A percentile compares a stretch with the other conserved stretches of the same genome.
Conservation (phyloP, 2,797 vertebrate genomes). For the Enteromius unitaeniatus region DNA sequence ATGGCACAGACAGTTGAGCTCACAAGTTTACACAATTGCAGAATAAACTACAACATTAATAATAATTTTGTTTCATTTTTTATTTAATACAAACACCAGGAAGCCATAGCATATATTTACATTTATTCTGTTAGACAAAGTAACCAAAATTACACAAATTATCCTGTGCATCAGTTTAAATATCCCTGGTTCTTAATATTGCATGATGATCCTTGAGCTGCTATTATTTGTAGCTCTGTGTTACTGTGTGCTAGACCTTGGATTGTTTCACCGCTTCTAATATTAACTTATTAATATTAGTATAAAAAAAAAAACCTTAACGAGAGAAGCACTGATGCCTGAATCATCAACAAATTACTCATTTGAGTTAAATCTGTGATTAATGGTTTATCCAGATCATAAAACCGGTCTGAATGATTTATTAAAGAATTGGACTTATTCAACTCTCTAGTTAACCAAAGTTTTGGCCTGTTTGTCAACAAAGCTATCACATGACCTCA, state of each 20-base stretch:
- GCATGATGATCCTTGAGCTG: neutral
- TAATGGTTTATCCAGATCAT: neutral
- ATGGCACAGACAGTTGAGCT: conserved; percentile 23
- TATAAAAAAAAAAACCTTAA: neutral
- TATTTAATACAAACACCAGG: neutral
- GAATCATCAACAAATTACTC: neutral
- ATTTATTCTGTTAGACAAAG: neutral
- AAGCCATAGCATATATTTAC: neutral
- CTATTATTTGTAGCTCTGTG: neutral
- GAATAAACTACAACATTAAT: conserved; percentile 10
- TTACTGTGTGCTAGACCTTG: neutral
- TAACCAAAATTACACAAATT: neutral
- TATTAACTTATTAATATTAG: neutral
- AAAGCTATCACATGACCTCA: neutral
- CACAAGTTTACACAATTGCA: conserved; percentile 45
- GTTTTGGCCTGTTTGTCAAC: neutral
- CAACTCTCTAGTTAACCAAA: neutral
- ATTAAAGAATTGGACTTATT: neutral
- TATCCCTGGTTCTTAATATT: neutral
- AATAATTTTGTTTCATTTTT: neutral
- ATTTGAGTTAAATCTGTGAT: neutral
- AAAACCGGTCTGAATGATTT: neutral
- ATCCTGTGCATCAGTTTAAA: neutral
- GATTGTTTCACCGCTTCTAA: neutral
- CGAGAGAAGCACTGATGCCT: neutral